A percentile compares a stretch with the other conserved stretches of the same genome.
Evolutionary conservation across 1,140 invertebrate species (phyloP).

Genomic region (Achroia grisella): DNA sequence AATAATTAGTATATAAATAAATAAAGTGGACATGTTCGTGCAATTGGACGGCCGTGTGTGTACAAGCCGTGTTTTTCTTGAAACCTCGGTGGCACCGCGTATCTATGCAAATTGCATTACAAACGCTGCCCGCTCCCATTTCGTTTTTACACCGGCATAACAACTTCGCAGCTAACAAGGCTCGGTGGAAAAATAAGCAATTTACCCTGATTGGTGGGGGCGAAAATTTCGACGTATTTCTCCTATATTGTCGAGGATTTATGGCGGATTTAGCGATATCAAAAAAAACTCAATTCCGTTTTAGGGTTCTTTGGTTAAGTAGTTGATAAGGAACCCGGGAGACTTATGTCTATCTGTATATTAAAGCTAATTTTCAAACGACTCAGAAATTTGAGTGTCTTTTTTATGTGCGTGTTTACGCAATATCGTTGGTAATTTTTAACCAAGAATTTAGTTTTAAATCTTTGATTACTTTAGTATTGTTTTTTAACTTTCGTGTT

Average conservation of each 20-base stretch:
- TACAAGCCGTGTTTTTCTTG: conserved; percentile 24
- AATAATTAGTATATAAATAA: too few species aligned
- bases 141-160: conserved; percentile 23
- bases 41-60: conserved; percentile 9
- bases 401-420: too few species aligned
- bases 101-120: conserved; percentile 48
- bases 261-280: conserved; percentile 9
- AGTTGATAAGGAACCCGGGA: too few species aligned
- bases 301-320: too few species aligned
- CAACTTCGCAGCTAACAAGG: conserved; percentile 1
- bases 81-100: conserved; percentile 14
- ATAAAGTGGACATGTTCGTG: conserved; percentile 3
- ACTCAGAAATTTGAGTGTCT: too few species aligned
- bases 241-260: conserved; percentile 14
- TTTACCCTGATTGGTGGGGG: not conserved
- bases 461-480: too few species aligned
- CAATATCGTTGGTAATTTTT: too few species aligned
- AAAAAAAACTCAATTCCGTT: conserved; percentile 1
- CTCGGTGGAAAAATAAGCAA: conserved; percentile 1
- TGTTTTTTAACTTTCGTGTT: too few species aligned
- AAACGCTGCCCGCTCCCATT: conserved; percentile 10
- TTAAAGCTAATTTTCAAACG: too few species aligned
- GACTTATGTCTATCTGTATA: too few species aligned
- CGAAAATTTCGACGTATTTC: conserved; percentile 3
- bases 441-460: too few species aligned